phyloP scores from a whole-genome alignment of 2,113 vertebrate genomes.

The Tychaedon coryphoeus region DNA sequence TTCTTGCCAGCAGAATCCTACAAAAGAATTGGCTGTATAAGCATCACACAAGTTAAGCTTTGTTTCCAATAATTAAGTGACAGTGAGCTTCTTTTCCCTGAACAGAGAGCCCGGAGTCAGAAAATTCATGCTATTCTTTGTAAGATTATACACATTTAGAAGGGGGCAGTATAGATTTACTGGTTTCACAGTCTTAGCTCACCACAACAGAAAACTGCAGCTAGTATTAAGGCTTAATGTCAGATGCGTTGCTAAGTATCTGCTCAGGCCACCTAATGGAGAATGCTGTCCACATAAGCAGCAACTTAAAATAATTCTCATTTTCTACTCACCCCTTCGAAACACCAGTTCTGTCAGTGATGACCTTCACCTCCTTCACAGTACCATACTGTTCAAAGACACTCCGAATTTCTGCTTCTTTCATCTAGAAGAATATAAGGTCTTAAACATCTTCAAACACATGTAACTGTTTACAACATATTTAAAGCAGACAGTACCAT shows the following conservation, averaged over 20 bases:
- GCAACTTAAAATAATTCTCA: not conserved
- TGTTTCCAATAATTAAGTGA: not conserved
- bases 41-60: not conserved
- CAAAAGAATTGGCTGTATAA: not conserved
- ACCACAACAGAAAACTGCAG: not conserved
- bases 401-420: slow-evolving; percentile 86
- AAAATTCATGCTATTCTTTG: not conserved
- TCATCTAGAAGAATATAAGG: slow-evolving; percentile 75
- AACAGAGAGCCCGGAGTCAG: not conserved
- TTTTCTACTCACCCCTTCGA: slow-evolving; percentile 87
- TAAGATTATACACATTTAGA: not conserved
- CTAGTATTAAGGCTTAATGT: not conserved
- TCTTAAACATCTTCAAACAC: not conserved
- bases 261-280: not conserved
- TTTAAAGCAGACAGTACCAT: not conserved
- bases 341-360: slow-evolving; percentile 90
- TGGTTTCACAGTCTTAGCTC: not conserved
- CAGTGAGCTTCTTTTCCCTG: not conserved
- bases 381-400: slow-evolving; percentile 86
- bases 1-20: not conserved
- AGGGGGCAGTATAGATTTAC: not conserved
- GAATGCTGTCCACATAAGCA: not conserved
- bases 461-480: not conserved
- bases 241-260: not conserved
- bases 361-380: slow-evolving; percentile 95